A percentile compares a stretch with the other conserved stretches of the same genome.
Conservation (phyloP, 2,888 invertebrate genomes). For the Drosophila bunnanda region DNA sequence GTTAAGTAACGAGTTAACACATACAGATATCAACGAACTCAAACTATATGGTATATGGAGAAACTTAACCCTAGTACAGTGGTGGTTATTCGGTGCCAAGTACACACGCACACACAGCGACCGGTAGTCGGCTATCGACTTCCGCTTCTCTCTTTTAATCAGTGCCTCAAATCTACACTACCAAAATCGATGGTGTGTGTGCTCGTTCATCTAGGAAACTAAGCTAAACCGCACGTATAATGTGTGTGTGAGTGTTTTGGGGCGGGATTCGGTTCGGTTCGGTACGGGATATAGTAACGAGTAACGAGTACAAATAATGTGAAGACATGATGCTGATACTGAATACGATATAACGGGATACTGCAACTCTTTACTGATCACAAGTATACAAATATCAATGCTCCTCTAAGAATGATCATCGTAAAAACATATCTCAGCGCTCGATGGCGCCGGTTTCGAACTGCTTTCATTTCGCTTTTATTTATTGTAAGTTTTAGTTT, state of each 20-base stretch:
- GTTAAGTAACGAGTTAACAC: constrained; percentile 15
- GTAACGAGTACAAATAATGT: constrained; percentile 40
- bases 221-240: constrained; percentile 35
- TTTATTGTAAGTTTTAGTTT: constrained; percentile 16
- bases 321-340: constrained; percentile 54
- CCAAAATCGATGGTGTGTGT: constrained; percentile 22
- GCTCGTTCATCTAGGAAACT: constrained; percentile 16
- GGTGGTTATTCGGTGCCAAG: constrained; percentile 46
- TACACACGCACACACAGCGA: constrained; percentile 56
- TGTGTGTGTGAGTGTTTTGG: constrained; percentile 42
- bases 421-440: constrained; percentile 37
- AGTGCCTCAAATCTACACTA: constrained; percentile 44
- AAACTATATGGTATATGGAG: constrained; percentile 10
- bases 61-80: constrained; percentile 23
- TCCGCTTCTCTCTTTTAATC: constrained; percentile 23
- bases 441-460: constrained; percentile 40
- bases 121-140: constrained; percentile 25
- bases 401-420: constrained; percentile 32
- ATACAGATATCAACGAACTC: constrained; percentile 30
- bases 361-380: constrained; percentile 43
- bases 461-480: constrained; percentile 42
- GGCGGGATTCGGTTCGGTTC: constrained; percentile 23
- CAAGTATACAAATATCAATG: constrained; percentile 38
- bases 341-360: constrained; percentile 53
- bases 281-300: constrained; percentile 45